A percentile compares a stretch with the other conserved stretches of the same genome.
phyloP scores from a whole-genome alignment of 2,888 invertebrate species.

The Drosophila mayaguana region DNA sequence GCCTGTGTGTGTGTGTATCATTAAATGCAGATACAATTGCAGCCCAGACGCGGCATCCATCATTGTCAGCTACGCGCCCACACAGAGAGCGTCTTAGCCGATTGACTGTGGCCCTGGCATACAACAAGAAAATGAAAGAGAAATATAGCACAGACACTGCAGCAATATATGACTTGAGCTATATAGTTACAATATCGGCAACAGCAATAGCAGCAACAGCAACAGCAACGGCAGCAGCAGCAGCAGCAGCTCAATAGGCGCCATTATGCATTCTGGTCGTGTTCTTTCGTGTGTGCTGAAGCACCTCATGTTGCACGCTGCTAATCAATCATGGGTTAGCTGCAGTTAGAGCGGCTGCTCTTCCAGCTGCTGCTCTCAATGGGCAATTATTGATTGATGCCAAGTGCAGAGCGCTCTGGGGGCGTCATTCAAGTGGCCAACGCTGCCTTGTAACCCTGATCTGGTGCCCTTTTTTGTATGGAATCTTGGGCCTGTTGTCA shows the following conservation, averaged over 20 bases:
- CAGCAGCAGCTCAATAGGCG: slow-evolving; percentile 47
- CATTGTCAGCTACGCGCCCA: slow-evolving; percentile 23
- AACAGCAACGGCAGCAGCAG: slow-evolving; percentile 25
- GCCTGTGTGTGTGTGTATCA: slow-evolving; percentile 10
- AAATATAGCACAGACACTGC: slow-evolving; percentile 26
- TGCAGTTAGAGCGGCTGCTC: slow-evolving; percentile 55
- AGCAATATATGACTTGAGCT: slow-evolving; percentile 22
- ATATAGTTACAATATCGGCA: slow-evolving; percentile 9
- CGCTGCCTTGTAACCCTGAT: slow-evolving; percentile 71
- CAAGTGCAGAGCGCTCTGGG: slow-evolving; percentile 68
- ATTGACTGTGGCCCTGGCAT: slow-evolving; percentile 61
- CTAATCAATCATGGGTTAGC: slow-evolving; percentile 76
- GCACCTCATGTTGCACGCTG: slow-evolving; percentile 79
- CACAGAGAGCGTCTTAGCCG: slow-evolving; percentile 26
- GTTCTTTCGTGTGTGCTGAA: slow-evolving; percentile 52
- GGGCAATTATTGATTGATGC: slow-evolving; percentile 82
- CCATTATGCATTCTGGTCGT: slow-evolving; percentile 74
- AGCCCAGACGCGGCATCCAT: slow-evolving; percentile 28
- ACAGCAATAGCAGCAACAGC: slow-evolving; percentile 17
- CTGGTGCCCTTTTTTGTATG: slow-evolving; percentile 69
- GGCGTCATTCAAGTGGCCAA: slow-evolving; percentile 60
- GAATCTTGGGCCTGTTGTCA: slow-evolving; percentile 36
- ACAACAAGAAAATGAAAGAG: slow-evolving; percentile 33
- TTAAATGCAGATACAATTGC: slow-evolving; percentile 48
- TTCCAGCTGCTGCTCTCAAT: slow-evolving; percentile 77